Evolutionary conservation across 2,113 vertebrate species (phyloP).

Genomic region (Scortum barcoo): DNA sequence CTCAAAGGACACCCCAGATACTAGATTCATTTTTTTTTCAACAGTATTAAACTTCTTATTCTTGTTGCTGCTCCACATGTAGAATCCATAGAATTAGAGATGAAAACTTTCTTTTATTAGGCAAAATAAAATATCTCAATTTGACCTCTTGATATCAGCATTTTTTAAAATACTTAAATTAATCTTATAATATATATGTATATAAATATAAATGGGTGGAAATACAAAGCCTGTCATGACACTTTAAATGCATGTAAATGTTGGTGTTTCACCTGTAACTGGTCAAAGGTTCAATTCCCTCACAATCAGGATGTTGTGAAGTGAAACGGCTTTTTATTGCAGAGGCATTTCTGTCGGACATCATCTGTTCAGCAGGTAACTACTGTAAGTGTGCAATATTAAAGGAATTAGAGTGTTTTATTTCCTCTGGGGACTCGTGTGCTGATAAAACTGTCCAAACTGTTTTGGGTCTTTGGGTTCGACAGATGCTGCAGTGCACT

Average conservation of each 20-base stretch:
- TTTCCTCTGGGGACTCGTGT: neutral
- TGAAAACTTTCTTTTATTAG: too few species aligned
- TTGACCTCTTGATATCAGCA: neutral
- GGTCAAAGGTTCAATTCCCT: neutral
- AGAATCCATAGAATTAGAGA: too few species aligned
- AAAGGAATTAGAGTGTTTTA: neutral
- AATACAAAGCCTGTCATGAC: neutral
- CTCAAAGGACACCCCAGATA: too few species aligned
- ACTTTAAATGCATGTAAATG: neutral
- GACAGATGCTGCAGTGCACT: neutral
- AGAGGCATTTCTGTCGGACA: neutral
- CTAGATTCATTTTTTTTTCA: too few species aligned
- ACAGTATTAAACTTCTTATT: too few species aligned
- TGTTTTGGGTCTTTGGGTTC: conserved; percentile 17
- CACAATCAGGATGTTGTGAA: too few species aligned
- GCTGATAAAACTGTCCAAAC: conserved; percentile 12
- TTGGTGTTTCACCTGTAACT: neutral
- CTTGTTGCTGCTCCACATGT: too few species aligned
- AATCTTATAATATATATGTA: neutral
- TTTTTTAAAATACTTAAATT: too few species aligned
- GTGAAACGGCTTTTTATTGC: neutral
- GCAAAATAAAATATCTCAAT: too few species aligned
- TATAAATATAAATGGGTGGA: neutral
- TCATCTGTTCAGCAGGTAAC: neutral
- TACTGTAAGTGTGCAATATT: neutral